Conservation (phyloP, 2,113 vertebrate species). For the Brachypodius melanocephalos region DNA sequence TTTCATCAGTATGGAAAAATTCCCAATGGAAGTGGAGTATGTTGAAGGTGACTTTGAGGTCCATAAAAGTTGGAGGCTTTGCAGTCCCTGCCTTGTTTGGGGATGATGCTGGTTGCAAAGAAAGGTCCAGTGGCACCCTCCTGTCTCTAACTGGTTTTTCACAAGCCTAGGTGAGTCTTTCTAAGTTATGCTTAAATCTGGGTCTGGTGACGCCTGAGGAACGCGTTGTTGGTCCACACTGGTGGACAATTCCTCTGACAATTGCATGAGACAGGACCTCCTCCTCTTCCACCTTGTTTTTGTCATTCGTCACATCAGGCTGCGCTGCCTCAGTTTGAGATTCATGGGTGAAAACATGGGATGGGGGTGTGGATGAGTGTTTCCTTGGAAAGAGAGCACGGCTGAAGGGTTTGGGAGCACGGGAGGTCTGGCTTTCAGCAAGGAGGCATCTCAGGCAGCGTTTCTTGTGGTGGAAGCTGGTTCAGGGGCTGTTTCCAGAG, state of each 20-base stretch:
- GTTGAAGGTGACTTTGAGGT: not conserved
- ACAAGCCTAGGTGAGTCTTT: not conserved
- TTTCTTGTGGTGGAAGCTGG: not conserved
- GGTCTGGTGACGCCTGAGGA: not conserved
- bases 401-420: not conserved
- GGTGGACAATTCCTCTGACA: not conserved
- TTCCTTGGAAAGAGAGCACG: not conserved
- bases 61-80: not conserved
- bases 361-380: not conserved
- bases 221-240: rapidly evolving
- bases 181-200: not conserved
- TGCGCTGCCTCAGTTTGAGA: not conserved
- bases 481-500: not conserved
- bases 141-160: not conserved
- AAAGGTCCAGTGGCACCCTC: not conserved
- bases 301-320: not conserved
- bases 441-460: not conserved
- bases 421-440: not conserved
- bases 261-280: not conserved
- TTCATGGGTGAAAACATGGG: not conserved
- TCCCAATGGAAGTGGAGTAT: too few species aligned
- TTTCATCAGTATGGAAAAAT: rapidly evolving
- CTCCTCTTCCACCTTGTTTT: not conserved
- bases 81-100: not conserved
- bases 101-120: not conserved